Evolutionary conservation across 2,888 invertebrate genomes (phyloP), one percentile per base, ranked within the genome.

Genomic region (Phaedon cochleariae): DNA sequence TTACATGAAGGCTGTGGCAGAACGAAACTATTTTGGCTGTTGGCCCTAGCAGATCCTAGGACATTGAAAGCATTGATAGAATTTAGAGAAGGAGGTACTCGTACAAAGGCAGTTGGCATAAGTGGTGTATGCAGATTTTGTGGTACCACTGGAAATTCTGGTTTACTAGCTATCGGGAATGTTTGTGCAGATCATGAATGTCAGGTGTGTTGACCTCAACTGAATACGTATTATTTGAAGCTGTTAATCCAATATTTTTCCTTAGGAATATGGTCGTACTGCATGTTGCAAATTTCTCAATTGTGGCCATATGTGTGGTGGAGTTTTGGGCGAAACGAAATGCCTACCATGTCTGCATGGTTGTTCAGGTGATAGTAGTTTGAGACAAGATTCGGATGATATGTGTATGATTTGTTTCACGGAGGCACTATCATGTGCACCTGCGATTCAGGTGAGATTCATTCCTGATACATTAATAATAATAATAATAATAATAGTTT

Each of bases 391-490:
- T 82, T 96, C 96, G 0, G 98, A 98, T 79, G 98, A 98, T 81
- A 97, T 98, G 96, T 98, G 98, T 84, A 98, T 98, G 95, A 96
- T 98, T 76, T 98, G 98, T 83, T 98, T 98, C 84, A 96, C 97
- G 0, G 98, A 98, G 82, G 96, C 98, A 0, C 85, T 98, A 46
- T 94, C 96, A 29, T 96, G 95, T 71, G 97, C 98, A 0, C 98
- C 98, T 9, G 94, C 97, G 1, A 90, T 98, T 79, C 94, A 94
- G 86, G 92, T 92, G 80, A 66, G 45, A 2, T 34, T 15, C 7
- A n/a, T n/a, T n/a, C n/a, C n/a, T n/a, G n/a, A n/a, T n/a, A n/a
- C n/a, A n/a, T n/a, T n/a, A n/a, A n/a, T n/a, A n/a, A n/a, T n/a
- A n/a, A n/a, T n/a, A n/a, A n/a, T n/a, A n/a, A n/a, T n/a, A n/a